Base-by-base conservation (phyloP, 2,888 invertebrate species). In the Mythimna albipuncta region DNA sequence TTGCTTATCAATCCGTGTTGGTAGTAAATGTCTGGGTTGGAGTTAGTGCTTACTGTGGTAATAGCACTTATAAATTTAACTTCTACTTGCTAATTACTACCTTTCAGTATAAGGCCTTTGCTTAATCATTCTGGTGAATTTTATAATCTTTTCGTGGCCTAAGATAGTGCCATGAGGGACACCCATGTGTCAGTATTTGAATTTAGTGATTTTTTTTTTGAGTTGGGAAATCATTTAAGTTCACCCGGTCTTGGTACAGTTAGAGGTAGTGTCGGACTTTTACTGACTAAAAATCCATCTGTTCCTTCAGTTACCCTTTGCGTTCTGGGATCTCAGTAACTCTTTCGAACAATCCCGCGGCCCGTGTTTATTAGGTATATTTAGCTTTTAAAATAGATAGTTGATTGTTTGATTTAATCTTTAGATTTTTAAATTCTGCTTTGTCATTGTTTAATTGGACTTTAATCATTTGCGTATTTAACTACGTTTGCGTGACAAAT, bases 401-500 rank as follows among this genome's bases (percentile, higher is more conserved):
- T 50, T 9, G 11, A 11, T 5, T 77, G 5, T 19, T 67, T 47
- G 16, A 47, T 52, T 72, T 16, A 35, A 41, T 50, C 16, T 2
- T 9, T 2, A 19, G 11, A 16, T n/a, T 81, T 52, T 54, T 16
- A 19, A 52, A 41, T 63, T 71, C 32, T 63, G 72, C 61, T 47
- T 55, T 19, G 41, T 72, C 73, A 79, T 35, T 63, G 10, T 65
- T 58, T 63, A 58, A 55, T 52, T 77, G 38, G 26, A 69, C 57
- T 81, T 81, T 68, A 69, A 69, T 47, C 70, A 47, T n/a, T 13
- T 38, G 11, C 57, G 16, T 69, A 16, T 64, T 61, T 61, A 57
- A 64, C 52, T 64, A 65, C 6, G 59, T 72, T 66, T 79, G 65
- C 81, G 81, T 74, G 81, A 63, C 58, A 68, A 57, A 61, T 65